Conservation (phyloP, 23 tunicate species). For the Trididemnum miniatum region DNA sequence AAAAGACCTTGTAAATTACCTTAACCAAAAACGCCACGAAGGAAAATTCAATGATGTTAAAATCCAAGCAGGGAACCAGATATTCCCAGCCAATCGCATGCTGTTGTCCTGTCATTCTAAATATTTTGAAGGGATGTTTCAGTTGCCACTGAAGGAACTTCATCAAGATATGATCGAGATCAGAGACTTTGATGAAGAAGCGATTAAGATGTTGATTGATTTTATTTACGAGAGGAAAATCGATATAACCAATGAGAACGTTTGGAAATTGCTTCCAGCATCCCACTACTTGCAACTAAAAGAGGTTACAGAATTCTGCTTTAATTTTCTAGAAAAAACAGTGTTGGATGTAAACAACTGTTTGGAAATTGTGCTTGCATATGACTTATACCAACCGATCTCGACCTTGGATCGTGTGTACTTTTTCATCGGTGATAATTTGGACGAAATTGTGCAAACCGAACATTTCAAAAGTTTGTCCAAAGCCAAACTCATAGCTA, state of each 20-base stretch:
- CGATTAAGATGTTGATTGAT: neutral
- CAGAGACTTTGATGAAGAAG: neutral
- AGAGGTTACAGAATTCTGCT: neutral
- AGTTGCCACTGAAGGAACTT: neutral
- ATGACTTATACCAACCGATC: neutral
- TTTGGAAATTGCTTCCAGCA: neutral
- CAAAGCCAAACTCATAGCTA: neutral
- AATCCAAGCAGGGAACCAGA: neutral
- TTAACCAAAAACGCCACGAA: neutral
- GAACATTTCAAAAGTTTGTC: neutral
- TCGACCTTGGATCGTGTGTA: neutral
- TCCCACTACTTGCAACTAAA: neutral
- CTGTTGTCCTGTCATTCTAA: neutral
- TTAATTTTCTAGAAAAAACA: neutral
- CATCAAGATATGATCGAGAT: neutral
- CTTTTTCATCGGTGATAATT: neutral
- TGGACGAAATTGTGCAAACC: neutral
- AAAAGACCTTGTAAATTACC: too few species aligned
- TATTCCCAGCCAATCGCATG: neutral
- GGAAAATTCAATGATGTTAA: neutral
- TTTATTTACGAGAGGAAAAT: constrained; percentile 3
- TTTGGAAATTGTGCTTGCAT: neutral
- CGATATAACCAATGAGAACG: neutral
- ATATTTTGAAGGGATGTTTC: neutral
- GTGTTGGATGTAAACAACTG: neutral